Evolutionary conservation across 2,797 vertebrate genomes (phyloP).

Genomic region (Hafferia zeledoni): DNA sequence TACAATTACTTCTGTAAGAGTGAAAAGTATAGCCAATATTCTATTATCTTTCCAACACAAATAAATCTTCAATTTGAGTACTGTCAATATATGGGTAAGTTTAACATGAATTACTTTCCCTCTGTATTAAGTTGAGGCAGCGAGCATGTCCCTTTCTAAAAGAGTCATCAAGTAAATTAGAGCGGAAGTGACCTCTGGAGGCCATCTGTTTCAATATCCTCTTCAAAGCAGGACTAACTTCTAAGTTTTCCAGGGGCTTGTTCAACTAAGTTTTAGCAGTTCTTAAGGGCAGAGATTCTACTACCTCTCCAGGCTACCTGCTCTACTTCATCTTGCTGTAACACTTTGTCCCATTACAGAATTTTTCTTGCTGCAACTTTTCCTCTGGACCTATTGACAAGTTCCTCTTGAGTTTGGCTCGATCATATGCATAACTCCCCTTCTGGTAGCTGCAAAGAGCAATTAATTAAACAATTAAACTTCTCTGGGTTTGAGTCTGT

Average conservation of each 20-base stretch:
- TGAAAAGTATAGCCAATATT: neutral
- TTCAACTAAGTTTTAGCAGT: neutral
- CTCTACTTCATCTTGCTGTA: neutral
- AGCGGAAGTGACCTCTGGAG: slow-evolving; percentile 6
- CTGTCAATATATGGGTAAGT: neutral
- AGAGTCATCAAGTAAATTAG: neutral
- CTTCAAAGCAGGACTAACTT: neutral
- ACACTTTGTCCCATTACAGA: neutral
- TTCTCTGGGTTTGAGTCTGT: neutral
- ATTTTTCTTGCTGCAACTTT: neutral
- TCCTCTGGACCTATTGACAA: neutral
- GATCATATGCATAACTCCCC: neutral
- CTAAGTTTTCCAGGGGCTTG: neutral
- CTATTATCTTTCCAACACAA: neutral
- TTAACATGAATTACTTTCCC: neutral
- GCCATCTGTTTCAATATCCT: neutral
- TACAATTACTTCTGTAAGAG: neutral
- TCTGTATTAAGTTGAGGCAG: neutral
- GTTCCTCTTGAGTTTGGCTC: neutral
- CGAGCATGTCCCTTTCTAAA: neutral
- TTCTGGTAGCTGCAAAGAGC: neutral
- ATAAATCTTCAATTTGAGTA: neutral
- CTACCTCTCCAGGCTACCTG: neutral
- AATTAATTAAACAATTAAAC: neutral
- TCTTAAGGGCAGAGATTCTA: neutral